Base-by-base conservation (phyloP, 2,888 invertebrate genomes). In the Callimorpha dominula region DNA sequence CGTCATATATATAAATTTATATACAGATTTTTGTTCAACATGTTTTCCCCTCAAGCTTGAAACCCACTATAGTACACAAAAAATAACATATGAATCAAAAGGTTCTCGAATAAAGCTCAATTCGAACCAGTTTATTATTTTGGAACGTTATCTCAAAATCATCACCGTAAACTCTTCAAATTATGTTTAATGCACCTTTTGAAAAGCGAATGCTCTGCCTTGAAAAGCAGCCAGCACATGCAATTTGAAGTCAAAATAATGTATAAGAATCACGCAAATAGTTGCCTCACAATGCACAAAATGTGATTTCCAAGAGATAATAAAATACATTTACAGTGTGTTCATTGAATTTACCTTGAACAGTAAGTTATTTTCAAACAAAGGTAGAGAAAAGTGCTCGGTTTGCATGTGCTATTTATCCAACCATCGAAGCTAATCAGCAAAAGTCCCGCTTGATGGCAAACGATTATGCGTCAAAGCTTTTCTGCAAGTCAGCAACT, bases 201-300 rank as follows among this genome's bases (percentile, higher is more conserved):
- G 4, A 57, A 57, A 57, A 11, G 57, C 20, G n/a, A 57, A 20
- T 57, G 20, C 12, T 20, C 20, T 11, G 11, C 11, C 20, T 63
- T 54, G 9, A 57, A 64, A 66, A 49, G 57, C 46, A 63, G 14
- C 31, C 43, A 49, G n/a, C 60, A 12, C 52, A 60, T 46, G 60
- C 57, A 63, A 20, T 11, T 68, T 57, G 15, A 14, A 31, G 52
- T 67, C 11, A 60, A 72, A 20, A 70, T 74, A 73, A 71, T 65
- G 62, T 72, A 73, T 64, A 52, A 54, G 14, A 69, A 74, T 75
- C 72, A 74, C 68, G 57, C 69, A 20, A 71, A n/a, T 49, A 20
- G 64, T 31, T 50, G 11, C 65, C 54, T n/a, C 40, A 54, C 17
- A 14, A 31, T 54, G 49, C 66, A 49, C 54, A 52, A 49, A 62